These are phyloP conservation scores for Drosophila mauritiana DNA, from an alignment of 1,140 invertebrate species.

Conservation along the genomic window DNA sequence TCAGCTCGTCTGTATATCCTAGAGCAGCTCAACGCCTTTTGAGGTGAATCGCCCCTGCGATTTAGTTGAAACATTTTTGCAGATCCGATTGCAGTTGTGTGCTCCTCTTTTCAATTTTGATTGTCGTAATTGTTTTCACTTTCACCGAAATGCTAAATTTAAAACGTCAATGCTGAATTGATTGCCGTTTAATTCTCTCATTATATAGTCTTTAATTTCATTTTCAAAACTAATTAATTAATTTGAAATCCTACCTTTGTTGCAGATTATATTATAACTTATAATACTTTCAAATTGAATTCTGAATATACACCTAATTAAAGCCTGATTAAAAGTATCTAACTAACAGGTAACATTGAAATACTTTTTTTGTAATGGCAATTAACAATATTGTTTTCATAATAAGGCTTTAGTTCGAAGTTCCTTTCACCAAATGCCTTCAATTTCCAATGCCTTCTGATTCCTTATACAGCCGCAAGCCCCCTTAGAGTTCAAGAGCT, in stretches of 20 bases:
- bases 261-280: too few species aligned
- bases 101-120: not conserved
- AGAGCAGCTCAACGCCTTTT: conserved; percentile 42
- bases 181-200: not conserved
- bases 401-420: not conserved
- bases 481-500: not conserved
- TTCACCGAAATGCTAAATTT: not conserved
- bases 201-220: too few species aligned
- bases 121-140: not conserved
- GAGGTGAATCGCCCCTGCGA: conserved; percentile 41
- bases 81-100: not conserved
- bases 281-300: too few species aligned
- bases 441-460: not conserved
- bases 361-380: too few species aligned
- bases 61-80: conserved; percentile 37
- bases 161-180: not conserved
- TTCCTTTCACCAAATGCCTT: not conserved
- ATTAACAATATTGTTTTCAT: not conserved
- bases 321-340: too few species aligned
- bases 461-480: not conserved
- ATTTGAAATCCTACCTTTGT: too few species aligned
- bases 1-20: conserved; percentile 5
- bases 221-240: too few species aligned
- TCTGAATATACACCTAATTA: too few species aligned
- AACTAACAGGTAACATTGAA: too few species aligned